Conservation (phyloP, 2,888 invertebrate genomes). For the Athalia circularis region DNA sequence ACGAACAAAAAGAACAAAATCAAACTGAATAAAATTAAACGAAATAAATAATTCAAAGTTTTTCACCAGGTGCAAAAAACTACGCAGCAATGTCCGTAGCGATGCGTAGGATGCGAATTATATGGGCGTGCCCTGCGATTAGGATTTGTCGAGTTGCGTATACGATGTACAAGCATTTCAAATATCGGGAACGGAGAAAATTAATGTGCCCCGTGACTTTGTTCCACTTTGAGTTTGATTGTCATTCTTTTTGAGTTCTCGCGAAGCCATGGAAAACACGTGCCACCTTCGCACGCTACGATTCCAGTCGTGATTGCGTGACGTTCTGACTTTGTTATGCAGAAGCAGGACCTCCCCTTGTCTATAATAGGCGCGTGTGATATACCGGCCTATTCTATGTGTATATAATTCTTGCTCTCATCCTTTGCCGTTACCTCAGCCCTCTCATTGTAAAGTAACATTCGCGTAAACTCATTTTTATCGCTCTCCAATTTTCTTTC, state of each 20-base stretch:
- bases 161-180: background rate
- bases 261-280: slow-evolving; percentile 61
- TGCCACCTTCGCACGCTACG: slow-evolving; percentile 66
- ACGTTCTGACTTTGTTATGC: slow-evolving; percentile 59
- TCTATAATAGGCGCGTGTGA: slow-evolving; percentile 19
- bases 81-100: too few relatives aligned
- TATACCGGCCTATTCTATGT: background rate
- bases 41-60: too few relatives aligned
- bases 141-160: too few relatives aligned
- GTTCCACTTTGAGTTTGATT: slow-evolving; percentile 15
- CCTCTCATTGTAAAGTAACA: too few relatives aligned
- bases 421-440: background rate
- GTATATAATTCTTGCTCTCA: slow-evolving; percentile 12
- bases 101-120: too few relatives aligned
- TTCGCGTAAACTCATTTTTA: background rate
- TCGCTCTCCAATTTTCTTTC: background rate
- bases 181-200: background rate
- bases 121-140: too few relatives aligned
- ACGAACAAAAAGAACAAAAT: too few relatives aligned
- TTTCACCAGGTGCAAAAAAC: too few relatives aligned
- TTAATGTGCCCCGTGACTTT: background rate
- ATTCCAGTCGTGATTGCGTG: slow-evolving; percentile 69
- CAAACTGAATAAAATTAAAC: too few relatives aligned
- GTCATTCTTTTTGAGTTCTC: slow-evolving; percentile 12
- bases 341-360: slow-evolving; percentile 49